Base-by-base conservation (phyloP, 2,797 vertebrate genomes). In the Falco biarmicus region DNA sequence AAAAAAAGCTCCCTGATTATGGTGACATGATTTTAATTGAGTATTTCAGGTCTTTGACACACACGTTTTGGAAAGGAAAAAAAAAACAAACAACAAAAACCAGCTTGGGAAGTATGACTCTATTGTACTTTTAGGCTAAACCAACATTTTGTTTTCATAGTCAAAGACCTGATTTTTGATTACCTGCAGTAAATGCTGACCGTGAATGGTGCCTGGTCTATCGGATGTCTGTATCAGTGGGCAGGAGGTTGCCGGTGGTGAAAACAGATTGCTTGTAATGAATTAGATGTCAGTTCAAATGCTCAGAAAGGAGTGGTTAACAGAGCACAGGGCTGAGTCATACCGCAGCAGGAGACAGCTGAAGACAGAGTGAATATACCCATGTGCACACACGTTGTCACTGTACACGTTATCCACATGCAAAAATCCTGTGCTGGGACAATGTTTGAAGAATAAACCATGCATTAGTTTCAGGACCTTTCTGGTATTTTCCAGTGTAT, bases 211-310 rank as follows among this genome's bases (percentile, higher is more conserved):
- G 64, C 88, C 95, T 94, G 87, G 63, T 41, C 79, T 95, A 87
- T 95, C 91, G 50, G 91, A 57, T 97, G 94, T 98, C 98, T 93
- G 81, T 95, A 60, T 73, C 66, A 79, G 70, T 87, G 87, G 84
- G 92, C 96, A 94, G 87, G 88, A 82, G 83, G 75, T 94, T 88
- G 95, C 61, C 28, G 89, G 85, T 98, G 98, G 97, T 98, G 98
- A 98, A 96, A 98, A 98, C 97, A 96, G 97, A 96, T 97, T 93
- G 89, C 96, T 96, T 28, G 57, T 98, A 98, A 98, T 98, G 98
- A 98, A 99, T 97, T 96, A 98, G 96, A 97, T 98, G 98, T 98
- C 98, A 98, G 95, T 97, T 96, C 90, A 97, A 98, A 98, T 98
- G 97, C 98, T 97, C 68, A 95, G 97, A 83, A 95, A 90, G 97